Evolutionary conservation across 2,113 vertebrate genomes (phyloP), one percentile per base, ranked within the genome.

Genomic region (Osmerus mordax): DNA sequence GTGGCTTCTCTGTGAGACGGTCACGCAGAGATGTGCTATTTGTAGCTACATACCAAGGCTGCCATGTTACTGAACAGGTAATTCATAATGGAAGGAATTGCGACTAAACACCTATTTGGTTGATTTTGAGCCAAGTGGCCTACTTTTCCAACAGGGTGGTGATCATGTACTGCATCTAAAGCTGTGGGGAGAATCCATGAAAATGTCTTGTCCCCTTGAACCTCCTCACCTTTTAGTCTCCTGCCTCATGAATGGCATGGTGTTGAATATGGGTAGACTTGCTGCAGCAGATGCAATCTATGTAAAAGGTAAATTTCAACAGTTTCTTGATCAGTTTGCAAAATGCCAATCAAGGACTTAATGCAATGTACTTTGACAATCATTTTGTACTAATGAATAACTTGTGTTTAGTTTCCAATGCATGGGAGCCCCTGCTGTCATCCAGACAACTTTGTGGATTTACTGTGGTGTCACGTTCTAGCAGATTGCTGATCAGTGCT

Each of bases 361-460:
- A 32, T 32, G 29, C 29, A 32, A 32, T 32, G 29, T 5, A 3
- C 29, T 32, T 5, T 32, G 5, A 32, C 8, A 16, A 19, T 28
- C 29, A 2, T 32, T 32, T 5, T 32, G 3, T 56, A 15, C 6
- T 2, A 8, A 32, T 56, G 19, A 32, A 32, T 32, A 47, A 21
- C 53, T 51, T 12, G 0, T 13, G 0, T 72, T 81, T 69, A 89
- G 85, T 82, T 23, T 82, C 67, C 70, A 82, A 77, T 7, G 53
- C 0, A 1, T 91, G 82, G 84, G 8, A 67, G 16, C 58, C 74
- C 12, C 47, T 84, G 16, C 66, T 51, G 21, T 29, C 18, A 1
- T 29, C 54, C 1, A 71, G 52, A 6, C 59, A 15, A 13, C 51
- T 54, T n/a, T 86, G 81, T 73, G 72, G 65, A 11, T 29, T 83